These are phyloP conservation scores for Neocrepidodera transversa DNA, from an alignment of 2,888 invertebrate genomes.

Conservation along the genomic window DNA sequence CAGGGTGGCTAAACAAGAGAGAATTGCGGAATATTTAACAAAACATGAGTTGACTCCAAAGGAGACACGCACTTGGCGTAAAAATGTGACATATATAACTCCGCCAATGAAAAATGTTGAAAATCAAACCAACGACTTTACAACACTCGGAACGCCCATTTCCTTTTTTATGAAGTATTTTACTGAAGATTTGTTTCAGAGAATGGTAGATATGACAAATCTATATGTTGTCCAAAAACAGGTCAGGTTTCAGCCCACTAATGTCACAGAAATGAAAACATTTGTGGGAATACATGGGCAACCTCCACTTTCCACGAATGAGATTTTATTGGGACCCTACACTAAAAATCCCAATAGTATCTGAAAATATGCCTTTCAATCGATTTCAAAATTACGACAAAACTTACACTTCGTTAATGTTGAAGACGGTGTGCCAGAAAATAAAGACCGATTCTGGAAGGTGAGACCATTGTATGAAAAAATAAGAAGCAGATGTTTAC, in stretches of 20 bases:
- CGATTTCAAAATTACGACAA: background rate
- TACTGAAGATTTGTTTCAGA: no score
- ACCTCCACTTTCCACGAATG: background rate
- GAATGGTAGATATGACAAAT: no score
- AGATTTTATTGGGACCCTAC: constrained; percentile 6
- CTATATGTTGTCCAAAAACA: background rate
- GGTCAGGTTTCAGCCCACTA: background rate
- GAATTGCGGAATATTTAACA: no score
- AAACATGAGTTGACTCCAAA: no score
- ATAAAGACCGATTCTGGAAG: constrained; percentile 2
- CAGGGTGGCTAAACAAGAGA: no score
- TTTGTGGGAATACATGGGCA: constrained; percentile 2
- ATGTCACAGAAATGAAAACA: background rate
- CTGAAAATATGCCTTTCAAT: background rate
- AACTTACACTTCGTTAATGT: background rate
- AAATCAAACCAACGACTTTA: no score
- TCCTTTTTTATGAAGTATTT: no score
- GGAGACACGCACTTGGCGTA: no score
- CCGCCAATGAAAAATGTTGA: no score
- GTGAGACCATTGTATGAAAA: no score
- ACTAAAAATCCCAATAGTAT: background rate
- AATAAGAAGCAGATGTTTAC: background rate
- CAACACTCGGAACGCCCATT: no score
- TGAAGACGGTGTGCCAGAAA: background rate
- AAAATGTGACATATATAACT: no score